phyloP scores from a whole-genome alignment of 1,140 invertebrate species.

The Acyrthosiphon pisum region DNA sequence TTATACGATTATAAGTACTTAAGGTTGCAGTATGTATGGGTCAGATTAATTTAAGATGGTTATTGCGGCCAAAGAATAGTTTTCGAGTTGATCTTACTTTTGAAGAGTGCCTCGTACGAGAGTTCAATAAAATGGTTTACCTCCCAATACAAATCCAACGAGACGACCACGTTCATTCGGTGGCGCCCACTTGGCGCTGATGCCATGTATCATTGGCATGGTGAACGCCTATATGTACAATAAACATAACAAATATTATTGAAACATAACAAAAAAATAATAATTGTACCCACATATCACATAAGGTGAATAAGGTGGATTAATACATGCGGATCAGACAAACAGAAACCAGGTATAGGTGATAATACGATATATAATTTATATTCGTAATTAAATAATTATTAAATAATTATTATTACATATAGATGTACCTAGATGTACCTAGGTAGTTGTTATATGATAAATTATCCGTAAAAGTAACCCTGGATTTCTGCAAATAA shows the following conservation, averaged over 20 bases:
- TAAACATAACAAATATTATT: neutral
- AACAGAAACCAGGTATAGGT: neutral
- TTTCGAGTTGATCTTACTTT: constrained; percentile 23
- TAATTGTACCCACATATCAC: neutral
- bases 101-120: neutral
- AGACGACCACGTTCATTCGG: constrained; percentile 68
- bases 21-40: no score
- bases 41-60: neutral
- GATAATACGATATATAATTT: neutral
- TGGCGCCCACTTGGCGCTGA: constrained; percentile 77
- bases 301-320: no score
- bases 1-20: neutral
- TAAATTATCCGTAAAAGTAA: neutral
- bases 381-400: neutral
- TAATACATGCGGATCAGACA: neutral
- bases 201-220: constrained; percentile 81
- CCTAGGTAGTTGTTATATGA: neutral
- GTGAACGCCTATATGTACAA: constrained; percentile 72
- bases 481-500: neutral
- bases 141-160: constrained; percentile 69
- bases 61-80: neutral
- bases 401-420: neutral
- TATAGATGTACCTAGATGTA: neutral
- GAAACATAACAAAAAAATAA: neutral
- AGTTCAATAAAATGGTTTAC: constrained; percentile 23